Percentiles rank a stretch among this genome's conserved stretches.
phyloP scores from a whole-genome alignment of 2,113 vertebrate species.

The Coreoperca whiteheadi region DNA sequence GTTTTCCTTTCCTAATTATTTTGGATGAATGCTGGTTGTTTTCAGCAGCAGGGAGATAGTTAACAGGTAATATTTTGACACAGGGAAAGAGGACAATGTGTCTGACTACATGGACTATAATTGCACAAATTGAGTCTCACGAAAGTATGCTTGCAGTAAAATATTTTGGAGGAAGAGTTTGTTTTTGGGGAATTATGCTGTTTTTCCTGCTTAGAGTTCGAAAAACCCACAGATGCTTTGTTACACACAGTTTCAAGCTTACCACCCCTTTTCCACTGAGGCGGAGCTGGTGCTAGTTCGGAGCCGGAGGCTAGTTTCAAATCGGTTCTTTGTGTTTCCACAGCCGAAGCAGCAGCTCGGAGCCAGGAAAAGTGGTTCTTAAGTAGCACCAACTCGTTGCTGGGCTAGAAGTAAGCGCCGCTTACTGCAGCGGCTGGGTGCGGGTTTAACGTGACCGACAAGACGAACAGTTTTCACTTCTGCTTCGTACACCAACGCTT shows the following conservation, averaged over 20 bases:
- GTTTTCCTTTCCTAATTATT: constrained; percentile 26
- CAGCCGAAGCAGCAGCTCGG: too few species aligned
- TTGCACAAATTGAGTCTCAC: background rate
- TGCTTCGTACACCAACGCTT: too few species aligned
- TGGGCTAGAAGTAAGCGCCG: too few species aligned
- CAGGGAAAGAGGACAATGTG: background rate
- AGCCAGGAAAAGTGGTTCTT: too few species aligned
- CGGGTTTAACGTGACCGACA: too few species aligned
- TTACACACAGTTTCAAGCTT: constrained; percentile 1
- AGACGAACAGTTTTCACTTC: too few species aligned
- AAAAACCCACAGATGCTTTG: constrained; percentile 20
- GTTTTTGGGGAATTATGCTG: background rate
- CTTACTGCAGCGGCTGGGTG: too few species aligned
- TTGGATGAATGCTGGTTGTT: constrained; percentile 7
- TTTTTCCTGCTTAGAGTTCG: background rate
- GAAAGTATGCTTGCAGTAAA: constrained; percentile 3
- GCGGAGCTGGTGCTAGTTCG: too few species aligned
- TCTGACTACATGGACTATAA: background rate
- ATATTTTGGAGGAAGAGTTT: constrained; percentile 18
- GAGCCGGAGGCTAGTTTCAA: too few species aligned
- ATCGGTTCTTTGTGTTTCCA: too few species aligned
- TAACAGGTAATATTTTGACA: constrained; percentile 20
- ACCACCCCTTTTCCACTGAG: too few species aligned
- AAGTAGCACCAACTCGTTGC: too few species aligned
- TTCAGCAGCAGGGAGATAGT: background rate